Base-by-base conservation (phyloP, 1,140 invertebrate genomes). In the Subanguina moxae region DNA sequence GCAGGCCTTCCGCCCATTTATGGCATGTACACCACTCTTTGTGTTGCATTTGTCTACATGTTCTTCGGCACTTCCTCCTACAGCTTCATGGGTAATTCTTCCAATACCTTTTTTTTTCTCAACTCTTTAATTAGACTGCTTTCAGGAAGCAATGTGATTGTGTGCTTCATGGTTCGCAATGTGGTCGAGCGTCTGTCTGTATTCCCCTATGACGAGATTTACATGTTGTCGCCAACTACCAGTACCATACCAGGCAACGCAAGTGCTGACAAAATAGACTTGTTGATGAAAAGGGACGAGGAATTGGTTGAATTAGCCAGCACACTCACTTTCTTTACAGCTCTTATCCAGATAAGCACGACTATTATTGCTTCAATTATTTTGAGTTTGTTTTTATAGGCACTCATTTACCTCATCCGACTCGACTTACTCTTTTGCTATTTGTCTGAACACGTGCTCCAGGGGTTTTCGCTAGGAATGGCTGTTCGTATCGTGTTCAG, bases 11-110 rank as follows among this genome's bases (percentile, higher is more conserved):
- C 90, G 0, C 90, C 93, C 0, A 89, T 94, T 32, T 88, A 90
- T 64, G 94, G 94, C 5, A 87, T 97, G 1, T 95, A 95, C 83
- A 93, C 93, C 87, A 92, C 92, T 0, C 91, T 96, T 76, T 94
- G 95, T 84, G 91, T 93, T 1, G 89, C 92, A 0, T 82, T 96
- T 0, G 85, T 94, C 5, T 97, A 97, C 82, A 87, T 90, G 62
- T 84, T 96, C 57, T 88, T 96, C 65, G 93, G 92, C 30, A 94
- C 93, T 7, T 95, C 93, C 0, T 87, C 87, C 57, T 93, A 96
- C 77, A 88, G 92, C 21, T 95, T 93, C 1, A 90, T 95, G 84
- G 93, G 93, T 86, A 85, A 85, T 64, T 58, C 25, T n/a, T 23
- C 27, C n/a, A n/a, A 45, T 13, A 45, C 43, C n/a, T 45, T 45